A percentile compares a stretch with the other conserved stretches of the same genome.
Evolutionary conservation across 2,113 vertebrate species (phyloP).

Genomic region (Podarcis cretensis): DNA sequence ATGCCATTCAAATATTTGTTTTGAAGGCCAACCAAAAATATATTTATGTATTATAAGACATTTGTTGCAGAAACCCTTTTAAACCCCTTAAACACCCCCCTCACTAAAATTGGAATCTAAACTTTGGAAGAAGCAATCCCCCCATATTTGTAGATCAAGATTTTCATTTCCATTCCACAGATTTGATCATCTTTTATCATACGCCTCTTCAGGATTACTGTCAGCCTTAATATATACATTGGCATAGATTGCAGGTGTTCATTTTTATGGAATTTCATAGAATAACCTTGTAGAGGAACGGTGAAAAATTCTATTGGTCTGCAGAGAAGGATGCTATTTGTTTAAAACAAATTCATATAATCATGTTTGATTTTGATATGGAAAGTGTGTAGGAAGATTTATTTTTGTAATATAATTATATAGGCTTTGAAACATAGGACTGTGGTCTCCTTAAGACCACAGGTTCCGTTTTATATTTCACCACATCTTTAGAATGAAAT

Average conservation of each 20-base stretch:
- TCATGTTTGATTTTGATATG: constrained; percentile 5
- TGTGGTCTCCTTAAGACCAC: background rate
- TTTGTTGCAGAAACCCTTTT: background rate
- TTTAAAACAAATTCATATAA: constrained; percentile 31
- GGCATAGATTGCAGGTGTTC: constrained; percentile 11
- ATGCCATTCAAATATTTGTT: background rate
- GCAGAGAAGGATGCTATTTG: background rate
- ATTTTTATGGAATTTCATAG: constrained; percentile 17
- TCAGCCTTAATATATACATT: constrained; percentile 23
- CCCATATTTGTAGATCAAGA: constrained; percentile 20
- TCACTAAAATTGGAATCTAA: constrained; percentile 16
- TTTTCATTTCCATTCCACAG: constrained; percentile 29
- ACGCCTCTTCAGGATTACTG: constrained; percentile 21
- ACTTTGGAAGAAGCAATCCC: constrained; percentile 13
- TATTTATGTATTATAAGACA: background rate
- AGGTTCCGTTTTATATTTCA: constrained; percentile 18
- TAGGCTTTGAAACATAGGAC: background rate
- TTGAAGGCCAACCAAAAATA: background rate
- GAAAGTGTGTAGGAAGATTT: constrained; percentile 5
- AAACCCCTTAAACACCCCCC: background rate
- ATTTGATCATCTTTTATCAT: constrained; percentile 18
- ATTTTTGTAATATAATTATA: constrained; percentile 19
- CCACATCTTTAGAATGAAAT: constrained; percentile 21
- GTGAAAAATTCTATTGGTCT: constrained; percentile 12
- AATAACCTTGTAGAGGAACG: constrained; percentile 26